Evolutionary conservation across 2,797 vertebrate genomes (phyloP), one percentile per base, ranked within the genome.

Genomic region (Rhynchotus rufescens): DNA sequence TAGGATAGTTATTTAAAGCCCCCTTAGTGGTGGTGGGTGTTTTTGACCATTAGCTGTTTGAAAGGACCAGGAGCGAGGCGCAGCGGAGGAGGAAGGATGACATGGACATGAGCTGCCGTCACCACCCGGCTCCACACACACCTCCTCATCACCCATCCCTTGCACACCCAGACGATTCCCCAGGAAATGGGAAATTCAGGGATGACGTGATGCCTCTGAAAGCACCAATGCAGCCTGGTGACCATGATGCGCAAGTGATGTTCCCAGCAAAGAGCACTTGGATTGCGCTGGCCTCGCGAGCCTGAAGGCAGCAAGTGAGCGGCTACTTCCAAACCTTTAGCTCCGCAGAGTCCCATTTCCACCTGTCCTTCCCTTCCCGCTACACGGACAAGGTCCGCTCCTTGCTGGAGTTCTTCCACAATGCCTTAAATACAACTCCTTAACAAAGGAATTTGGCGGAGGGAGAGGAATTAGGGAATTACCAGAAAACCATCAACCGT

Each of bases 401-500:
- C 59, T 84, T 25, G 5, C 79, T 42, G 57, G 11, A 20, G 32
- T 64, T 88, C 90, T 66, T 61, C 69, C 21, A 19, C 19, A 25
- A 47, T 77, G n/a, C n/a, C 72, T 75, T 91, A 80, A 62, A 81
- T 66, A 4, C 44, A 79, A 51, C 57, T 78, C 57, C 61, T 82
- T 88, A 94, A 94, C 89, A 89, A 94, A 95, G 52, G 60, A 90
- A 73, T 22, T 90, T 93, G 82, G 61, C 34, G 15, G 72, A 38
- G 84, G 6, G 25, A 11, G 10, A 79, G 49, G 87, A 92, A 93
- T 97, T 96, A 97, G 86, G 93, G 88, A 97, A 96, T 97, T 97
- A 97, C 94, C 89, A 94, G 95, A 95, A 97, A 97, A 97, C 96
- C 96, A 96, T 92, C 45, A 69, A 95, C 92, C 93, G 87, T 89